phyloP scores from a whole-genome alignment of 2,888 invertebrate species.

The Euzophera pinguis region DNA sequence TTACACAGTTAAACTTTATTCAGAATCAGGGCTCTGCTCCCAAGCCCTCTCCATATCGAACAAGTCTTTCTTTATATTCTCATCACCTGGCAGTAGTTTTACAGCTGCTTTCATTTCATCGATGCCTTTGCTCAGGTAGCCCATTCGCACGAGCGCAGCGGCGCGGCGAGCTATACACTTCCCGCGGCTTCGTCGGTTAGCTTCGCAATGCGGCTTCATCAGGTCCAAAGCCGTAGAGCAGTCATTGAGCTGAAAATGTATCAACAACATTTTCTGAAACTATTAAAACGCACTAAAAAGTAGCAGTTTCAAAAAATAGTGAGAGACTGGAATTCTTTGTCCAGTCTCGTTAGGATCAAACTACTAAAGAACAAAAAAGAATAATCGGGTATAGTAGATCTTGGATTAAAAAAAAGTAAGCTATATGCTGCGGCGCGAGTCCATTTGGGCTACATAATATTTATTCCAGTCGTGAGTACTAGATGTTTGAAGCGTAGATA shows the following conservation, averaged over 20 bases:
- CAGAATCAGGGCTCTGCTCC: conserved; percentile 86
- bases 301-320: too few species aligned
- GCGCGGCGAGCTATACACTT: conserved; percentile 88
- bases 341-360: too few species aligned
- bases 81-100: conserved; percentile 82
- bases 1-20: conserved; percentile 23
- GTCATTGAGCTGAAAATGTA: conserved; percentile 61
- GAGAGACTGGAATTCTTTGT: too few species aligned
- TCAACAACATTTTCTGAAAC: too few species aligned
- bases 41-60: conserved; percentile 88
- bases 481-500: too few species aligned
- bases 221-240: conserved; percentile 86
- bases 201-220: conserved; percentile 85
- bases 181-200: conserved; percentile 85
- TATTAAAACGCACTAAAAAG: too few species aligned
- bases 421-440: too few species aligned
- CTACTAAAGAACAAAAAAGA: too few species aligned
- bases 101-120: conserved; percentile 87
- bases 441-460: too few species aligned
- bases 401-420: too few species aligned
- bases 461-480: too few species aligned
- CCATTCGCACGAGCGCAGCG: conserved; percentile 85
- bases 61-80: conserved; percentile 80
- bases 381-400: too few species aligned
- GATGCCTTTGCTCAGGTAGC: conserved; percentile 84